Evolutionary conservation across 1,140 invertebrate species (phyloP).

Genomic region (Tyrophagus putrescentiae): DNA sequence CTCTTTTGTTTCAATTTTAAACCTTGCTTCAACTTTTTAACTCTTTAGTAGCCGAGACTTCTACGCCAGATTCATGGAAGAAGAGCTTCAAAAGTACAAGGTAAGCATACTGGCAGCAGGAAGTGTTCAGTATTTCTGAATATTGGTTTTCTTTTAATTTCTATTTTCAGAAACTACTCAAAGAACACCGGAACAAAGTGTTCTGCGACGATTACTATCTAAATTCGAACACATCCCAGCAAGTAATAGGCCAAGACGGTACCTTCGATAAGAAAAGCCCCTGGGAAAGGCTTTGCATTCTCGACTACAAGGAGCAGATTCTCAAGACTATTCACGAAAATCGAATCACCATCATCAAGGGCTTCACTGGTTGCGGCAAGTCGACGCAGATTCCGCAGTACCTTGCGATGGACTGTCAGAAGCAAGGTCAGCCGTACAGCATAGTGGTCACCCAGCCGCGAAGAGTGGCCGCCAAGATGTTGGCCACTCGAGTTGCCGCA

Average conservation of each 20-base stretch:
- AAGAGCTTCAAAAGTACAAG: background rate
- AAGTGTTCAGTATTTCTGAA: too few relatives aligned
- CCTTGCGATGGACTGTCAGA: slow-evolving; percentile 61
- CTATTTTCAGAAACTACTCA: background rate
- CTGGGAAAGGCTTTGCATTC: too few relatives aligned
- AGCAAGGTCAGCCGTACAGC: slow-evolving; percentile 46
- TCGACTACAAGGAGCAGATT: slow-evolving; percentile 47
- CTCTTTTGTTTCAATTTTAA: too few relatives aligned
- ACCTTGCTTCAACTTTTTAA: too few relatives aligned
- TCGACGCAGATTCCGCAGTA: slow-evolving; percentile 69
- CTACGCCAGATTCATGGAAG: too few relatives aligned
- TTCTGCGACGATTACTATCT: background rate
- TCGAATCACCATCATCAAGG: slow-evolving; percentile 69
- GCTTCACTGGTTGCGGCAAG: slow-evolving; percentile 80
- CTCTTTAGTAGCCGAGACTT: too few relatives aligned
- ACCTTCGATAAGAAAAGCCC: too few relatives aligned
- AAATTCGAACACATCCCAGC: too few relatives aligned
- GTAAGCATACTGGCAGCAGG: too few relatives aligned
- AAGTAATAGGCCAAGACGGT: too few relatives aligned
- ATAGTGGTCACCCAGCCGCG: slow-evolving; percentile 76
- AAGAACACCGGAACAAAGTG: background rate
- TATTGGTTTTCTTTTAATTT: background rate
- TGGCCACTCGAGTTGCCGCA: slow-evolving; percentile 56
- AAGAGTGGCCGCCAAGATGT: slow-evolving; percentile 63
- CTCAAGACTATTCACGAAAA: slow-evolving; percentile 70